phyloP scores from a whole-genome alignment of 2,797 vertebrate species.

The Eulemur mongoz region DNA sequence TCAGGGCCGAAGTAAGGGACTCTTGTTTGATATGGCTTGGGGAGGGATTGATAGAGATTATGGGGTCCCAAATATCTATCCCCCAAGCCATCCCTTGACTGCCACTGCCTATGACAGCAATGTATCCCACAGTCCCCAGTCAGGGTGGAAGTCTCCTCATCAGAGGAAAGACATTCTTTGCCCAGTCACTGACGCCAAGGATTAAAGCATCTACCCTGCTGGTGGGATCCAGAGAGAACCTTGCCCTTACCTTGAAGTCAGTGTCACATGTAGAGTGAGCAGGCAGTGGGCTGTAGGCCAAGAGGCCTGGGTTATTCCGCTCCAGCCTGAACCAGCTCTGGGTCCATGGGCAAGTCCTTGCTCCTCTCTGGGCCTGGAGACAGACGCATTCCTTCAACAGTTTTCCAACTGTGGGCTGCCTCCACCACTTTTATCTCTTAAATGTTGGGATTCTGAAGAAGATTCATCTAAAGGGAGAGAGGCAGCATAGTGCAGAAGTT shows the following conservation, averaged over 20 bases:
- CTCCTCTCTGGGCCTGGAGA: background rate
- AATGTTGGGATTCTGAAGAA: background rate
- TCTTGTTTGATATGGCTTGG: background rate
- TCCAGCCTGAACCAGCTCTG: background rate
- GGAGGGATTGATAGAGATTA: background rate
- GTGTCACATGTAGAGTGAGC: background rate
- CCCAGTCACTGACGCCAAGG: background rate
- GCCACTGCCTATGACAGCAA: background rate
- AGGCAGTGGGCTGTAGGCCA: background rate
- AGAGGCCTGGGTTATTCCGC: background rate
- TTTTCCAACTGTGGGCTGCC: background rate
- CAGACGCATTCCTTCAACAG: accelerated
- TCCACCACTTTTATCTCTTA: background rate
- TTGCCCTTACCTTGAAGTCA: background rate
- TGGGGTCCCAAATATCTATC: background rate
- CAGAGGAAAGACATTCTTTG: background rate
- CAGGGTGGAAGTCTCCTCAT: background rate
- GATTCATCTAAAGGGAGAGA: background rate
- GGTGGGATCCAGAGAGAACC: background rate
- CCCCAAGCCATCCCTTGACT: background rate
- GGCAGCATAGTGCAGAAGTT: background rate
- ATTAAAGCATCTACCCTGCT: background rate
- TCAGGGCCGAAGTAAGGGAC: background rate
- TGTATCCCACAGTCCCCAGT: background rate
- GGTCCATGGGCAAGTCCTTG: background rate